Evolutionary conservation across 2,113 vertebrate species (phyloP).

Genomic region (Notiomystis cincta): DNA sequence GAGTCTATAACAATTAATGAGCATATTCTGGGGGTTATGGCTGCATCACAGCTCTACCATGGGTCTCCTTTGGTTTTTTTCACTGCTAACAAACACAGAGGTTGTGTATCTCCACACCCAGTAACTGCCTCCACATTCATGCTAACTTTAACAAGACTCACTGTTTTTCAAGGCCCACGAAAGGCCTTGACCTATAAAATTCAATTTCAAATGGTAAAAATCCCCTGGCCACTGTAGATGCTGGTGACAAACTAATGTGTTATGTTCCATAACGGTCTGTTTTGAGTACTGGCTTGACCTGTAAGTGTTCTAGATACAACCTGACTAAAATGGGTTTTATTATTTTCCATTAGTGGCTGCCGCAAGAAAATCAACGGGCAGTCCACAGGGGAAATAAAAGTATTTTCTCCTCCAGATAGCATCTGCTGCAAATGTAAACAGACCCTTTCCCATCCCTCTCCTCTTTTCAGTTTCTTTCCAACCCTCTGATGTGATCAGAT

Average conservation of each 20-base stretch:
- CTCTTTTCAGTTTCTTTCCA: not conserved
- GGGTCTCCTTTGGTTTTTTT: not conserved
- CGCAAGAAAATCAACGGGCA: constrained; percentile 65
- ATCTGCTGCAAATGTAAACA: constrained; percentile 60
- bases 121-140: constrained; percentile 6
- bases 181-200: constrained; percentile 67
- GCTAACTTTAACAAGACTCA: constrained; percentile 23
- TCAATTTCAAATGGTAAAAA: constrained; percentile 73
- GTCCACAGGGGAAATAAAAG: constrained; percentile 73
- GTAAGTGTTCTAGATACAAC: constrained; percentile 71
- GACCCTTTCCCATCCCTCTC: constrained; percentile 20
- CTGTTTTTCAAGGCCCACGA: constrained; percentile 40
- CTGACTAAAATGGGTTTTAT: constrained; percentile 76
- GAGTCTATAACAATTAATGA: constrained; percentile 42
- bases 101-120: not conserved
- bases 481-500: not conserved
- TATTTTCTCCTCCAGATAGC: constrained; percentile 55
- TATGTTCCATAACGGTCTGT: constrained; percentile 65
- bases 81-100: constrained; percentile 39
- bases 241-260: constrained; percentile 65
- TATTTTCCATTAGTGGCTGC: constrained; percentile 76
- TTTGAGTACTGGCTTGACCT: constrained; percentile 73
- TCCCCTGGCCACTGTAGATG: constrained; percentile 47
- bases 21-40: not conserved
- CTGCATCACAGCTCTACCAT: not conserved